phyloP scores from a whole-genome alignment of 2,797 vertebrate species.

The Rhinogobio ventralis region DNA sequence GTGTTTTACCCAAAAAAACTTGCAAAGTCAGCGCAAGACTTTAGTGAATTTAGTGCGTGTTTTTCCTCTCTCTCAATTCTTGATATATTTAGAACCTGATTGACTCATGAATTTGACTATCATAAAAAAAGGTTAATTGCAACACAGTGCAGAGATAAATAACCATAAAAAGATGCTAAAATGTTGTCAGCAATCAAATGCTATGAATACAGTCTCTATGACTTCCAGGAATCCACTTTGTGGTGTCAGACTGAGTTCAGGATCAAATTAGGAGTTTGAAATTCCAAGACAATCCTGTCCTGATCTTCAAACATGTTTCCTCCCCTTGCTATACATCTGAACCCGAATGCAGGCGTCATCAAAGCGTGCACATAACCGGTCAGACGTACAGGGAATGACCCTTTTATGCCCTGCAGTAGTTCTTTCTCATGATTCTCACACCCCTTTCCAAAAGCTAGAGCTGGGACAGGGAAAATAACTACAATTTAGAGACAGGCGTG shows the following conservation, averaged over 20 bases:
- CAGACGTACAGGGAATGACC: conserved; percentile 45
- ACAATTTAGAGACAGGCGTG: conserved; percentile 62
- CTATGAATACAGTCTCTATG: conserved; percentile 32
- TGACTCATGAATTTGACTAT: conserved; percentile 34
- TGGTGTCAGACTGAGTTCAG: conserved; percentile 52
- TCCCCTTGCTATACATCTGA: conserved; percentile 23
- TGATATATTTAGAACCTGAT: conserved; percentile 46
- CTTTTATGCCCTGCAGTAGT: conserved; percentile 38
- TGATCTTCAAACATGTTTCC: conserved; percentile 46
- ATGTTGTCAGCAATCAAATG: conserved; percentile 43
- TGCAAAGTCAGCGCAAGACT: background rate
- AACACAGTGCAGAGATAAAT: conserved; percentile 29
- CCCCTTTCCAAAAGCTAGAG: conserved; percentile 54
- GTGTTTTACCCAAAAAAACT: background rate
- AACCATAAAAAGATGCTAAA: conserved; percentile 52
- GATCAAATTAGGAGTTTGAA: conserved; percentile 41
- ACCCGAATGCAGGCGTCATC: conserved; percentile 31
- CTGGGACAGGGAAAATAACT: conserved; percentile 58
- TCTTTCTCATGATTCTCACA: conserved; percentile 56
- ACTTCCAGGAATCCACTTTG: conserved; percentile 44
- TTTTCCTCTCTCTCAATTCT: conserved; percentile 13
- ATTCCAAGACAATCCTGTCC: conserved; percentile 28
- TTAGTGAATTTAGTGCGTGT: background rate
- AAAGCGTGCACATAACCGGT: conserved; percentile 39
- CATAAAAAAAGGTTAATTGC: conserved; percentile 26